Percentiles rank a stretch among this genome's conserved stretches.
Evolutionary conservation across 2,888 invertebrate species (phyloP).

Genomic region (Serripes groenlandicus): DNA sequence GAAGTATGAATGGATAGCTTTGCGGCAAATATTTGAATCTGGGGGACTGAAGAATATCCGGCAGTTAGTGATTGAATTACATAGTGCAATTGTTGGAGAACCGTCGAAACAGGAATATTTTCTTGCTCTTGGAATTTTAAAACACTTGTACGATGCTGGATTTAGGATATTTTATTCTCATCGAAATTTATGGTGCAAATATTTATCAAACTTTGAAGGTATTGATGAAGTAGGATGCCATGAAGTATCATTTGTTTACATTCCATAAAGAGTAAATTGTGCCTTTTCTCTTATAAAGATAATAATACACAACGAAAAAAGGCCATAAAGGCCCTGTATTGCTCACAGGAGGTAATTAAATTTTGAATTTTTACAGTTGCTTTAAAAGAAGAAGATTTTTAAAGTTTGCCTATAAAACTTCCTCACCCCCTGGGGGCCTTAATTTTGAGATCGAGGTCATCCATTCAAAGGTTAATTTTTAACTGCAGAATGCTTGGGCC

Average conservation of each 20-base stretch:
- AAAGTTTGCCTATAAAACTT: too few relatives aligned
- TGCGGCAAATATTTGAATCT: constrained; percentile 70
- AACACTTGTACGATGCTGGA: constrained; percentile 72
- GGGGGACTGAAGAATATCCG: constrained; percentile 65
- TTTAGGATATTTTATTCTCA: constrained; percentile 78
- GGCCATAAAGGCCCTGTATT: too few relatives aligned
- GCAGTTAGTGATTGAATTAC: constrained; percentile 77
- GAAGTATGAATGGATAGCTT: constrained; percentile 78
- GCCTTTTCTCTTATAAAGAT: too few relatives aligned
- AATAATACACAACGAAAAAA: too few relatives aligned
- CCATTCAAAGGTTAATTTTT: too few relatives aligned
- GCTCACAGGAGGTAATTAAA: too few relatives aligned
- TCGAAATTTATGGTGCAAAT: constrained; percentile 76
- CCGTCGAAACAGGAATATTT: constrained; percentile 73
- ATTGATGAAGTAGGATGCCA: constrained; percentile 74
- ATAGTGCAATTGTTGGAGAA: constrained; percentile 73
- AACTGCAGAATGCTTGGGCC: too few relatives aligned
- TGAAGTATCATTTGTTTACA: constrained; percentile 71
- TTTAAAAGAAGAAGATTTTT: too few relatives aligned
- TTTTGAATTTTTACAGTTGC: too few relatives aligned
- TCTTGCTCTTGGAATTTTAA: constrained; percentile 70
- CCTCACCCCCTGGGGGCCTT: too few relatives aligned
- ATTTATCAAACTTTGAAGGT: constrained; percentile 69
- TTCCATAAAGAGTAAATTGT: too few relatives aligned
- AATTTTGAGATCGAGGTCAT: too few relatives aligned